Evolutionary conservation across 1,140 invertebrate species (phyloP), one percentile per base, ranked within the genome.

Genomic region (Drosophila sp.): DNA sequence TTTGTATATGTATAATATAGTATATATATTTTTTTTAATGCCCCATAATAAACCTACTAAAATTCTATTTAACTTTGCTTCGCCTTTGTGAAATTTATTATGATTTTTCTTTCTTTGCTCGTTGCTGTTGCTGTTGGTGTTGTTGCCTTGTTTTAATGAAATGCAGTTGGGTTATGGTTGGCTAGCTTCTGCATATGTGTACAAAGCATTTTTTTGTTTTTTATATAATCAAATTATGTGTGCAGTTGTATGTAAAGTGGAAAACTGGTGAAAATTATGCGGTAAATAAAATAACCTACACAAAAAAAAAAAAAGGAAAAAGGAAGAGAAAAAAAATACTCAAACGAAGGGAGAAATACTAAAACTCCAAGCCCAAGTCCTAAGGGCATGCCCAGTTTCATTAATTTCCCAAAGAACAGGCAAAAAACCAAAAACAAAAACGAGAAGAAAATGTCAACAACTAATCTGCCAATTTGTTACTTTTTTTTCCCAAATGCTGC

Each of bases 401-500:
- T 90, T 90, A 90, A 90, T 90, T 90, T 85, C 72, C 76, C 67
- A 35, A 58, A 73, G 44, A 50, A 50, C 44, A 27, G 23, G 44
- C 44, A 25, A 50, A 50, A 47, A 47, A 1, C 11, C n/a, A 44
- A 44, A 47, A 50, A 50, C 25, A 50, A 47, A 50, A 50, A 50
- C 4, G 17, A 10, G 8, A 50, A 25, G 44, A 90, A 90, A 76
- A 86, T 76, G 86, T 90, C 86, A 90, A 90, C 86, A 82, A 66
- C 86, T 90, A 90, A 90, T 86, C 86, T 90, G 80, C 73, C 84
- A 84, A 87, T 87, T 87, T 87, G 84, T 89, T 83, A 72, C 70
- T 71, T 70, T 74, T 65, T 69, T 44, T 40, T 40, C n/a, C 47
- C 54, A 25, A 29, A 40, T 47, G 69, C 69, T 69, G 70, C 58